Base-by-base conservation (phyloP, 2,888 invertebrate species). In the Sepiola atlantica region DNA sequence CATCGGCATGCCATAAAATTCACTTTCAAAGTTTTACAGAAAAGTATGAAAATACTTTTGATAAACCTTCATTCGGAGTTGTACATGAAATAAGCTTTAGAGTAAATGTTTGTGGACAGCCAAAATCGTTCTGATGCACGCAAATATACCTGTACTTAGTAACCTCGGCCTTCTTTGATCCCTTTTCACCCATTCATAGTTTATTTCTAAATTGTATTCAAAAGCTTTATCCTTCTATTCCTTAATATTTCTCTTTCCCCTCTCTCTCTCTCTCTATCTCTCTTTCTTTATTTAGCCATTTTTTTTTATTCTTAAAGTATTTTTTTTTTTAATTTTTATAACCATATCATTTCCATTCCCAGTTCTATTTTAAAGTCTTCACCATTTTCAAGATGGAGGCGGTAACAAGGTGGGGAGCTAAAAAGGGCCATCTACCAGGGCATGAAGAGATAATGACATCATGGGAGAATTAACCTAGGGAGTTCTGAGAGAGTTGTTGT, bases 401-500 rank as follows among this genome's bases (percentile, higher is more conserved):
- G n/a, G 77, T 4, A 77, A 77, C 16, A 77, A 77, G n/a, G 16
- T 10, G 32, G 77, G 24, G 28, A 61, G 2, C 77, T 77, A 77
- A 77, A 77, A 77, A n/a, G 77, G 77, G 77, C 77, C 77, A 77
- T 77, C n/a, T 77, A 16, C n/a, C 14, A 32, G n/a, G 77, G 77
- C 77, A 77, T 77, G n/a, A 8, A 28, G n/a, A 10, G n/a, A 77
- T 77, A 77, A 77, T 77, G 16, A n/a, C 77, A n/a, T 77, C 77
- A 77, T 32, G n/a, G 77, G 77, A 77, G n/a, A 77, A n/a, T n/a
- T 32, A 32, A 77, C 77, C 32, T 77, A n/a, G 32, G 77, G 77
- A 77, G 77, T 77, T 77, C 77, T 77, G 77, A 77, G 77, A 77
- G 77, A 32, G n/a, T 77, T n/a, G n/a, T n/a, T n/a, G n/a, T n/a